Evolutionary conservation across 2,797 vertebrate genomes (phyloP).

Genomic region (Poecilia velifera): DNA sequence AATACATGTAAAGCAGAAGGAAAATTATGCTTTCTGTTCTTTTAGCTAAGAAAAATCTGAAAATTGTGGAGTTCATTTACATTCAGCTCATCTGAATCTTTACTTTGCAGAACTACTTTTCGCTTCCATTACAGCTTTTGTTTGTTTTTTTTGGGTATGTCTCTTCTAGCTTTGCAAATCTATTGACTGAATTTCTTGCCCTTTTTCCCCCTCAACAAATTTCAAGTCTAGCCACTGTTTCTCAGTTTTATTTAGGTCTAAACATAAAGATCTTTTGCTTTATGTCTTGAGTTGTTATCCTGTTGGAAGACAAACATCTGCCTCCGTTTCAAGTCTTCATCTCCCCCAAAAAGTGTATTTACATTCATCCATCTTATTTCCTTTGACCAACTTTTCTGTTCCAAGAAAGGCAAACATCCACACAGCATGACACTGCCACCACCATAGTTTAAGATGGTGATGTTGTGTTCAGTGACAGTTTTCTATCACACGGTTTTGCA

Average conservation of each 20-base stretch:
- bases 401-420: background rate
- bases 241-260: background rate
- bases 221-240: background rate
- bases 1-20: background rate
- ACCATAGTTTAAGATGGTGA: background rate
- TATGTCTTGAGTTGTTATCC: background rate
- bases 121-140: too few relatives aligned
- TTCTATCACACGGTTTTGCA: background rate
- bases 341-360: background rate
- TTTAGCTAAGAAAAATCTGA: background rate
- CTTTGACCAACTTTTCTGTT: background rate
- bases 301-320: background rate
- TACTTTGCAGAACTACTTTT: background rate
- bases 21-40: background rate
- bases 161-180: background rate
- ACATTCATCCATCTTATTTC: background rate
- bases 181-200: background rate
- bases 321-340: background rate
- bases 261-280: background rate
- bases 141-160: background rate
- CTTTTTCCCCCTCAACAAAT: background rate
- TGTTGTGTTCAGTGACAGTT: background rate
- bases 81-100: background rate
- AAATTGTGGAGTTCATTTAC: background rate
- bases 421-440: conserved; percentile 3